Conservation (phyloP, 2,113 vertebrate species). For the Procavia capensis region DNA sequence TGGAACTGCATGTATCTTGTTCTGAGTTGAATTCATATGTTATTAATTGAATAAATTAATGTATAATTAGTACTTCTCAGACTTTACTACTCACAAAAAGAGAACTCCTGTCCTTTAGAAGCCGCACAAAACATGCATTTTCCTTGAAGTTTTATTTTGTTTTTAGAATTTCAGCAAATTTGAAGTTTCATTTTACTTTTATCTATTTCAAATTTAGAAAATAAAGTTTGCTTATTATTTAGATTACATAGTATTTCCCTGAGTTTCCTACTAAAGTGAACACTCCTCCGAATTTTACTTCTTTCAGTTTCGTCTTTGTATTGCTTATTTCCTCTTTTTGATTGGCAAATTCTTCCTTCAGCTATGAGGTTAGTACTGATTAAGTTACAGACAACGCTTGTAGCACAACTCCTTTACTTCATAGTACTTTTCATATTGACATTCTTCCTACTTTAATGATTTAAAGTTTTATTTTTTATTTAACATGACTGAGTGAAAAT, state of each 20-base stretch:
- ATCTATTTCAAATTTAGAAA: neutral
- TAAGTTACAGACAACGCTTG: neutral
- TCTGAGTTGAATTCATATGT: neutral
- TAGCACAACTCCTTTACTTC: neutral
- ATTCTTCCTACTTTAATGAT: neutral
- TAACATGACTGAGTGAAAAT: no score
- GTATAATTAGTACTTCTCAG: neutral
- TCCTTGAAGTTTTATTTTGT: neutral
- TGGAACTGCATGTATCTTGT: neutral
- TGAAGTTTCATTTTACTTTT: neutral
- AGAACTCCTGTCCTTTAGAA: neutral
- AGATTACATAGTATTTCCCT: neutral
- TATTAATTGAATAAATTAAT: constrained; percentile 1
- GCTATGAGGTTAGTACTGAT: neutral
- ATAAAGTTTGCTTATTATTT: neutral
- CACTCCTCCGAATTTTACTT: neutral
- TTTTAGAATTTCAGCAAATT: neutral
- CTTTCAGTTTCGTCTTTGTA: neutral
- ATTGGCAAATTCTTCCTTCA: neutral
- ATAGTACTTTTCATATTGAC: neutral
- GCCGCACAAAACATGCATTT: neutral
- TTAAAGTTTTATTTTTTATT: no score
- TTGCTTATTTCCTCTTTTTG: neutral
- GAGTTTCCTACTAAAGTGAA: neutral
- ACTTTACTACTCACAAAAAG: neutral